These are phyloP conservation scores for Spodoptera littoralis DNA, from an alignment of 2,888 invertebrate genomes.

Conservation along the genomic window DNA sequence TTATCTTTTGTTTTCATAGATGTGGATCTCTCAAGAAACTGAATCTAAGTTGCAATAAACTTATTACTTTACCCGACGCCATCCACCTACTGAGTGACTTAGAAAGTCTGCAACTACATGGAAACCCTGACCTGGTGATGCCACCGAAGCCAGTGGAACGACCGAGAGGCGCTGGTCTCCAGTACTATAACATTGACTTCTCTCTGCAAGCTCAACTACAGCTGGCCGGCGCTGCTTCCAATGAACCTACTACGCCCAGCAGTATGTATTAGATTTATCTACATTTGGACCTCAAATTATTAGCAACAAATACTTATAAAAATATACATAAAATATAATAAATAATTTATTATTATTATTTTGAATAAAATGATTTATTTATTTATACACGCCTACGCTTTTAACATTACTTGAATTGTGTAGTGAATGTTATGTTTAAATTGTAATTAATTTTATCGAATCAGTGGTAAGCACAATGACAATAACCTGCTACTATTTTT, in stretches of 20 bases:
- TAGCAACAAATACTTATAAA: too few species aligned
- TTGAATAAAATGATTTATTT: too few species aligned
- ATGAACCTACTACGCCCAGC: slow-evolving; percentile 91
- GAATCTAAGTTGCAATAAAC: slow-evolving; percentile 96
- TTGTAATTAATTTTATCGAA: too few species aligned
- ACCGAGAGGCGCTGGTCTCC: slow-evolving; percentile 93
- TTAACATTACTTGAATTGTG: too few species aligned
- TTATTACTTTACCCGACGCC: slow-evolving; percentile 99
- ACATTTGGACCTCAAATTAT: too few species aligned
- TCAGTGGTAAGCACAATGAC: background rate
- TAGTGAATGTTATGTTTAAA: too few species aligned
- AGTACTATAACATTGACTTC: slow-evolving; percentile 99
- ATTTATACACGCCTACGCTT: too few species aligned
- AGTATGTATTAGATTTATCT: slow-evolving; percentile 82
- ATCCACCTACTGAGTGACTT: slow-evolving; percentile 97
- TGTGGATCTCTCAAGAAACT: slow-evolving; percentile 98
- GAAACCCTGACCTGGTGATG: slow-evolving; percentile 98
- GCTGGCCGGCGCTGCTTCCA: slow-evolving; percentile 96
- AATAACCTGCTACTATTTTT: too few species aligned
- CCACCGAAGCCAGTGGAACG: slow-evolving; percentile 96
- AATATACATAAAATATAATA: too few species aligned
- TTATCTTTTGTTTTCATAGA: slow-evolving; percentile 78
- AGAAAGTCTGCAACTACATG: slow-evolving; percentile 95
- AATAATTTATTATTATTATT: too few species aligned
- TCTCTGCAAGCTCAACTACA: slow-evolving; percentile 98